Evolutionary conservation across 2,888 invertebrate species (phyloP).

Genomic region (Nomada hirtipes): DNA sequence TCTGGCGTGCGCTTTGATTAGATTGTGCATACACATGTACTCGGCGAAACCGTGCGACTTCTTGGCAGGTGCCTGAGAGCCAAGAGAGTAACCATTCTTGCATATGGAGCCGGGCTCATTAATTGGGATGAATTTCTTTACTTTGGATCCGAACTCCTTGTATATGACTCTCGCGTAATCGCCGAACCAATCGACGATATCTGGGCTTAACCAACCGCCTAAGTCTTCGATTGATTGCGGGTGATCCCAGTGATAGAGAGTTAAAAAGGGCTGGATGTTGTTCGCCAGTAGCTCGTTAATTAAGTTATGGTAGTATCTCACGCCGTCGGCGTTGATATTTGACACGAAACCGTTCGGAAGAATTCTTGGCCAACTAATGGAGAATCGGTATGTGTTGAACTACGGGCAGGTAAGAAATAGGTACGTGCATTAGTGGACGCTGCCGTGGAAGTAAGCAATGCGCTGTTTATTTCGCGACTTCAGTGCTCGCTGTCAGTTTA

Average conservation of each 20-base stretch:
- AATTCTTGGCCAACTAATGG: slow-evolving; percentile 85
- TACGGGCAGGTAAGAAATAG: neutral
- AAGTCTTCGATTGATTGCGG: slow-evolving; percentile 88
- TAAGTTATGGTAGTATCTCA: slow-evolving; percentile 85
- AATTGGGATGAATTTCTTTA: slow-evolving; percentile 90
- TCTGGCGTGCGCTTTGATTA: slow-evolving; percentile 90
- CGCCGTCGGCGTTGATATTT: slow-evolving; percentile 81
- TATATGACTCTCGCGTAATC: slow-evolving; percentile 88
- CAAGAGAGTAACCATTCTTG: slow-evolving; percentile 84
- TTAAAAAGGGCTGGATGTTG: slow-evolving; percentile 89
- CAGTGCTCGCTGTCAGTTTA: too few relatives aligned
- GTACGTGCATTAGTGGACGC: neutral
- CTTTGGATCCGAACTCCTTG: slow-evolving; percentile 87
- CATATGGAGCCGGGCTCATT: slow-evolving; percentile 90
- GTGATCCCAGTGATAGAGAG: slow-evolving; percentile 90
- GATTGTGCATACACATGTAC: slow-evolving; percentile 90
- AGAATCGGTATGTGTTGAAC: slow-evolving; percentile 75
- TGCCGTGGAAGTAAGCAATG: neutral
- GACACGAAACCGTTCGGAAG: slow-evolving; percentile 84
- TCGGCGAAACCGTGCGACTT: slow-evolving; percentile 86
- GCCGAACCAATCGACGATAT: slow-evolving; percentile 87
- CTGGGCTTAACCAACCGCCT: slow-evolving; percentile 89
- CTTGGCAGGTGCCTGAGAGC: slow-evolving; percentile 63
- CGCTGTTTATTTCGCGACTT: neutral
- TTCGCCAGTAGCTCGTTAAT: slow-evolving; percentile 85